Percentiles rank a stretch among this genome's conserved stretches.
These are phyloP conservation scores for Sylvia borin DNA, from an alignment of 2,797 vertebrate species.

Conservation along the genomic window DNA sequence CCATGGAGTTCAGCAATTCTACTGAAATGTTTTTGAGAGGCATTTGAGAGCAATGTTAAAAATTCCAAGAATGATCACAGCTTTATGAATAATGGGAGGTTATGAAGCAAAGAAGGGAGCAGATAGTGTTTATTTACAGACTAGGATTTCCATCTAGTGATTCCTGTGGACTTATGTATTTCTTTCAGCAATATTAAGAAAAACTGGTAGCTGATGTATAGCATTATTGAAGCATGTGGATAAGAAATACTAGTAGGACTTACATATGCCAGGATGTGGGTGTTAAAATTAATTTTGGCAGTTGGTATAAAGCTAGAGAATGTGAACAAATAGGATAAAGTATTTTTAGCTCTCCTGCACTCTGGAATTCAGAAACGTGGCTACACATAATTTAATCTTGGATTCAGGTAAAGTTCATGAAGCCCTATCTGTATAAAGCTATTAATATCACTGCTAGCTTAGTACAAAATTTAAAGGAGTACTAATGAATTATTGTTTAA, in stretches of 20 bases:
- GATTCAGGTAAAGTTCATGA: background rate
- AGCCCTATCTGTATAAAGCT: background rate
- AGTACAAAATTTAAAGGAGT: background rate
- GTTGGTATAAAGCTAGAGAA: background rate
- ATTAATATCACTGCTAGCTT: background rate
- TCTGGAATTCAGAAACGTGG: background rate
- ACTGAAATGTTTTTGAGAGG: background rate
- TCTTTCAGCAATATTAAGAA: constrained; percentile 9
- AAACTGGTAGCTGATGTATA: background rate
- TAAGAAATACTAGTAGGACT: constrained; percentile 6
- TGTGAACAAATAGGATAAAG: background rate
- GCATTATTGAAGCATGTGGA: constrained; percentile 7
- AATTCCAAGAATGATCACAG: background rate
- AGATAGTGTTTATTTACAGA: constrained; percentile 22
- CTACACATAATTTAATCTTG: background rate
- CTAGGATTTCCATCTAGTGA: background rate
- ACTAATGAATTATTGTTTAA: background rate
- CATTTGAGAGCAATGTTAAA: background rate
- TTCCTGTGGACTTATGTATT: background rate
- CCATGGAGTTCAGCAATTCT: background rate
- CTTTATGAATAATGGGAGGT: background rate
- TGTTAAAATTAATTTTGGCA: constrained; percentile 39
- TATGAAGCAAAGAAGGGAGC: background rate
- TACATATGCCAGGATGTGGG: background rate
- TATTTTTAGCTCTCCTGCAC: constrained; percentile 8